Percentiles rank a stretch among this genome's conserved stretches.
Conservation (phyloP, 1,140 invertebrate species). For the Pogonomyrmex barbatus region DNA sequence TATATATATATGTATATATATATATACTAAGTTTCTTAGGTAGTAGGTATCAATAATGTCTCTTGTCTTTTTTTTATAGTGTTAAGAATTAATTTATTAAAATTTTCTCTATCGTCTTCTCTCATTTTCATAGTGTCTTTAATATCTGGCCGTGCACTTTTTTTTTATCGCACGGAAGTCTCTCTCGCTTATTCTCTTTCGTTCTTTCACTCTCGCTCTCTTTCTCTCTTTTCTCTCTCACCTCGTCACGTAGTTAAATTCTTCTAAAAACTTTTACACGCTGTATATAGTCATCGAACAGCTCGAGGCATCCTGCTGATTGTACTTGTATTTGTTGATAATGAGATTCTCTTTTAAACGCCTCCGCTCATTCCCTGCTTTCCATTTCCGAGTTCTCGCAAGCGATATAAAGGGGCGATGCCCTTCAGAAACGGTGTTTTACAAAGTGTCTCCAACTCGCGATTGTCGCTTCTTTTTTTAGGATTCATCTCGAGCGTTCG, state of each 20-base stretch:
- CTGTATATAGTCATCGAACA: constrained; percentile 62
- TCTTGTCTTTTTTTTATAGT: constrained; percentile 69
- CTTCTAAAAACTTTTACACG: constrained; percentile 69
- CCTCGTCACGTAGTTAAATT: constrained; percentile 65
- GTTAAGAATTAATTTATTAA: constrained; percentile 81
- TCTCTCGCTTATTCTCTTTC: constrained; percentile 18
- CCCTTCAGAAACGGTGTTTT: constrained; percentile 20
- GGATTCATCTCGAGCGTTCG: constrained; percentile 69
- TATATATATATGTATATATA: constrained; percentile 62
- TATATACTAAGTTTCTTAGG: constrained; percentile 68
- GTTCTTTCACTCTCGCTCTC: constrained; percentile 17
- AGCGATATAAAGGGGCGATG: constrained; percentile 10
- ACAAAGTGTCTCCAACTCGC: constrained; percentile 19
- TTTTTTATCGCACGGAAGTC: constrained; percentile 20
- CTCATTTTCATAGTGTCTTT: constrained; percentile 75
- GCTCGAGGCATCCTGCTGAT: constrained; percentile 65
- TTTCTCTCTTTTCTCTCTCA: constrained; percentile 17
- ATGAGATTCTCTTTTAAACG: constrained; percentile 42
- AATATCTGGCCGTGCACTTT: constrained; percentile 72
- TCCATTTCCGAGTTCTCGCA: constrained; percentile 42
- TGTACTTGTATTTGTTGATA: constrained; percentile 53
- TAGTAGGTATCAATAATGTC: constrained; percentile 73
- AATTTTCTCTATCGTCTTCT: constrained; percentile 80
- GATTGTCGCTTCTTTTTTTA: constrained; percentile 21
- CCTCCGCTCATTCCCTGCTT: not conserved